Conservation (phyloP, 2,113 vertebrate species). For the Rhea americana region DNA sequence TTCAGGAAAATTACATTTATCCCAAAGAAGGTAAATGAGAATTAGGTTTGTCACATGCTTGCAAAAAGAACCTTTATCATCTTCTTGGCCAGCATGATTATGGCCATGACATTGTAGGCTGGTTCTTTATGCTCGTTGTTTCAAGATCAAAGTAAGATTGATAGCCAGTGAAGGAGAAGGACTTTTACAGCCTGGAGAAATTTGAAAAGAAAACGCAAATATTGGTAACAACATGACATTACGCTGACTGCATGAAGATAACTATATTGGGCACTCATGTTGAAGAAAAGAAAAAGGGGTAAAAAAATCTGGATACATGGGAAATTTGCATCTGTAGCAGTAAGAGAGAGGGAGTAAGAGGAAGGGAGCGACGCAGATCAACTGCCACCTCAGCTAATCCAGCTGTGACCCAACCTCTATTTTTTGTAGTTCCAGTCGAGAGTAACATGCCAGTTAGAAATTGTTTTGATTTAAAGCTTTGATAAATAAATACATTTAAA, state of each 20-base stretch:
- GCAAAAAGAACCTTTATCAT: not conserved
- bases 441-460: not conserved
- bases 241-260: not conserved
- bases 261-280: not conserved
- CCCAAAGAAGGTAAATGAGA: not conserved
- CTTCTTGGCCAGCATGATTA: not conserved
- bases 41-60: not conserved
- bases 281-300: not conserved
- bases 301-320: not conserved
- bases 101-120: not conserved
- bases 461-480: conserved; percentile 19
- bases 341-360: not conserved
- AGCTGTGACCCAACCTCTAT: not conserved
- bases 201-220: not conserved
- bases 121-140: not conserved
- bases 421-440: not conserved
- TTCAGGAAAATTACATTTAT: conserved; percentile 8
- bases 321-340: not conserved
- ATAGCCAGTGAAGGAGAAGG: not conserved
- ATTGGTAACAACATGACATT: not conserved
- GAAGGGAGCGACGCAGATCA: not conserved
- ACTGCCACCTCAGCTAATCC: not conserved
- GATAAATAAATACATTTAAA: conserved; percentile 18
- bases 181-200: not conserved
- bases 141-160: not conserved